Evolutionary conservation across 2,113 vertebrate species (phyloP).

Genomic region (Lipotes vexillifer): DNA sequence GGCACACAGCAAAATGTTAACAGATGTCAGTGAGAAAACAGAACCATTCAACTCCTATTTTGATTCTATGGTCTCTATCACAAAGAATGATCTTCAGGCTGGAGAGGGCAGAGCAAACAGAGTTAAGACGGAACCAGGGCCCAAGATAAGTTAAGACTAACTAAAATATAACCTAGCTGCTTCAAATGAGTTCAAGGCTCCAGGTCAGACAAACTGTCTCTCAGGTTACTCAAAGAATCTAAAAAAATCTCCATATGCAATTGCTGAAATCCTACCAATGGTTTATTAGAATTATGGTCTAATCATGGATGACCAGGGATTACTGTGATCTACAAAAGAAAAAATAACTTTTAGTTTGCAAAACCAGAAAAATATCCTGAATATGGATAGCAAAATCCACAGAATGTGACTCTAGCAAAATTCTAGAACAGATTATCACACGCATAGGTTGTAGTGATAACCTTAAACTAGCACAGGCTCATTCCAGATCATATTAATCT

Average conservation of each 20-base stretch:
- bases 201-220: conserved; percentile 12
- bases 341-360: not conserved
- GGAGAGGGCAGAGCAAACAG: conserved; percentile 39
- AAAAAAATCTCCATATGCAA: not conserved
- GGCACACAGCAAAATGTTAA: conserved; percentile 61
- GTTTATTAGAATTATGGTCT: not conserved
- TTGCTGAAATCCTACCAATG: not conserved
- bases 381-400: not conserved
- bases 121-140: not conserved
- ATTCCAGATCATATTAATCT: not conserved
- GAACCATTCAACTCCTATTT: conserved; percentile 54
- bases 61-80: conserved; percentile 53
- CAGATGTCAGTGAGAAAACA: conserved; percentile 63
- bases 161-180: not conserved
- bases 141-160: conserved; percentile 8
- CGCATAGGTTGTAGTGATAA: not conserved
- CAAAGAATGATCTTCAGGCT: conserved; percentile 59
- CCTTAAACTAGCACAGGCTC: not conserved
- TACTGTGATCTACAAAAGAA: not conserved
- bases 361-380: not conserved
- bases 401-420: not conserved
- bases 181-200: conserved; percentile 46
- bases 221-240: not conserved
- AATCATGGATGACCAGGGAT: not conserved
- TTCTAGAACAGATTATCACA: not conserved